Conservation (phyloP, 64 coral and sea anemone species). For the Dendronephthya gigantea region DNA sequence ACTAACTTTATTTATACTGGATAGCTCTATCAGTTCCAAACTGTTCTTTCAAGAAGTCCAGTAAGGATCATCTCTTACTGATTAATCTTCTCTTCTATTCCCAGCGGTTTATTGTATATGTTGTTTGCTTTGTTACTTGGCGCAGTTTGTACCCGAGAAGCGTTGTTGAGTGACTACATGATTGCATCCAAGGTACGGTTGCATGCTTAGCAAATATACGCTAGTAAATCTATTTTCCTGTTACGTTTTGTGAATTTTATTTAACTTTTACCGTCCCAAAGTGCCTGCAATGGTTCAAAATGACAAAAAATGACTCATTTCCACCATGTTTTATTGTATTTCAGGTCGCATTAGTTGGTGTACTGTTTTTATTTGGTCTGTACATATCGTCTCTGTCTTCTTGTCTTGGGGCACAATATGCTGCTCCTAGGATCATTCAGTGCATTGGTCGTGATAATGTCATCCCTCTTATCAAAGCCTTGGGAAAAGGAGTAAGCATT, state of each 20-base stretch:
- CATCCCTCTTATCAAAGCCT: slow-evolving; percentile 67
- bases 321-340: no score
- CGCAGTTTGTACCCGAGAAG: slow-evolving; percentile 73
- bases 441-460: slow-evolving; percentile 85
- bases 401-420: slow-evolving; percentile 89
- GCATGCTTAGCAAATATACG: no score
- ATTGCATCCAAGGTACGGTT: slow-evolving; percentile 83
- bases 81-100: background rate
- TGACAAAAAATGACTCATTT: background rate
- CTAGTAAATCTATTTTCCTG: background rate
- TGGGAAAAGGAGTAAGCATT: slow-evolving; percentile 77
- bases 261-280: no score
- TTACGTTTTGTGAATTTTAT: no score
- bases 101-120: slow-evolving; percentile 88
- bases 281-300: background rate
- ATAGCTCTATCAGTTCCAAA: no score
- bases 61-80: no score
- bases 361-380: slow-evolving; percentile 88
- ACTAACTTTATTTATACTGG: no score
- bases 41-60: no score
- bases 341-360: slow-evolving; percentile 72
- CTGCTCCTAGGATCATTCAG: slow-evolving; percentile 68
- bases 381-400: slow-evolving; percentile 86
- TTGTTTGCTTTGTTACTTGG: slow-evolving; percentile 85
- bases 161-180: slow-evolving; percentile 84